Evolutionary conservation across 2,888 invertebrate genomes (phyloP).

Genomic region (Anticlea derivata): DNA sequence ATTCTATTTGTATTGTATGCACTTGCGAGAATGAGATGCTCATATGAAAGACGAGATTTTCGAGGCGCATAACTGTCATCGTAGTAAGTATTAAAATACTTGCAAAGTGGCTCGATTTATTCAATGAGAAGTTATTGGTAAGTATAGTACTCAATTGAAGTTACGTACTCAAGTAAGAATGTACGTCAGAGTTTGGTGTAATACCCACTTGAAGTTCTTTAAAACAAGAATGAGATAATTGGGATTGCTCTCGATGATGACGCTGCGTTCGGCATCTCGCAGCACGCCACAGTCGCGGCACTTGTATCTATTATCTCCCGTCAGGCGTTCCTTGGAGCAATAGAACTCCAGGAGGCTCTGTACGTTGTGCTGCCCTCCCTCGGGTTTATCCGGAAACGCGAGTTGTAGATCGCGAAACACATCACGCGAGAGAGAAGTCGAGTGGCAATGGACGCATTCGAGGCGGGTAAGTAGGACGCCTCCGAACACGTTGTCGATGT

Average conservation of each 20-base stretch:
- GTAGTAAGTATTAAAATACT: too few relatives aligned
- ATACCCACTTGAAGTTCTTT: slow-evolving; percentile 87
- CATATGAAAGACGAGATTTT: too few relatives aligned
- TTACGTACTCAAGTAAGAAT: too few relatives aligned
- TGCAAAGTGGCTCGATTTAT: too few relatives aligned
- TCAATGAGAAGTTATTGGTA: too few relatives aligned
- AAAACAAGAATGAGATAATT: slow-evolving; percentile 91
- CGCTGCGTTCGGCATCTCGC: slow-evolving; percentile 88
- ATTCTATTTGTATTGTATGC: too few relatives aligned
- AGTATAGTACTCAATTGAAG: too few relatives aligned
- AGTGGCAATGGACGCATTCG: slow-evolving; percentile 88
- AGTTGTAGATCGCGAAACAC: slow-evolving; percentile 92
- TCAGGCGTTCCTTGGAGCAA: slow-evolving; percentile 89
- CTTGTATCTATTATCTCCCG: slow-evolving; percentile 91
- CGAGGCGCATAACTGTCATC: too few relatives aligned
- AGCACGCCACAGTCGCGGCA: slow-evolving; percentile 90
- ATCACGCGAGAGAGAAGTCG: slow-evolving; percentile 89
- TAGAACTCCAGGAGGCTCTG: slow-evolving; percentile 91
- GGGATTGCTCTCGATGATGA: slow-evolving; percentile 87
- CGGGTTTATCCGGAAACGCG: slow-evolving; percentile 86
- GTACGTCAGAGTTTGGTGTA: too few relatives aligned
- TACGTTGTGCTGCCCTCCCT: slow-evolving; percentile 84
- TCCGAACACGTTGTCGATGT: slow-evolving; percentile 88
- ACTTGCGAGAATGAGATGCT: too few relatives aligned
- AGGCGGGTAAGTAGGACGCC: slow-evolving; percentile 90